Percentiles rank a stretch among this genome's conserved stretches.
These are phyloP conservation scores for Nesoenas mayeri DNA, from an alignment of 2,113 vertebrate genomes.

Conservation along the genomic window DNA sequence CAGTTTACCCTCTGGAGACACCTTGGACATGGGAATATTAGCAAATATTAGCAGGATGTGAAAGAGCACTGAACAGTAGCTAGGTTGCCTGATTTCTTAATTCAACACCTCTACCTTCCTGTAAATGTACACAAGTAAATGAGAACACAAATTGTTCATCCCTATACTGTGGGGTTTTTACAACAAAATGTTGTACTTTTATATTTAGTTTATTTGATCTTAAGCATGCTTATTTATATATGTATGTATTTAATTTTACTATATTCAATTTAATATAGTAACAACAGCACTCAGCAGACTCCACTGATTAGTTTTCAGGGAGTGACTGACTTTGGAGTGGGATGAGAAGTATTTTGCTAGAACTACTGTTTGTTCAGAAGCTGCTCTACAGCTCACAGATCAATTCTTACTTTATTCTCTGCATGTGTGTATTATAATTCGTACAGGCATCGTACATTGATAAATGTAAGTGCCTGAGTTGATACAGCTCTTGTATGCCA, in stretches of 20 bases:
- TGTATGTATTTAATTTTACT: neutral
- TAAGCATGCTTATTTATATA: neutral
- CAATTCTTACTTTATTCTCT: neutral
- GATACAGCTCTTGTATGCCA: neutral
- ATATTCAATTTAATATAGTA: neutral
- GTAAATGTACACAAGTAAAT: neutral
- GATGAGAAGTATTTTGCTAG: fast-evolving
- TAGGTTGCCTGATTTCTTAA: neutral
- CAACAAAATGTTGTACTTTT: neutral
- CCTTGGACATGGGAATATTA: neutral
- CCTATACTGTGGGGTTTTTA: neutral
- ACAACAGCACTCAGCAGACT: neutral
- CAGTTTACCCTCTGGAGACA: neutral
- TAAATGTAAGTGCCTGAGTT: neutral
- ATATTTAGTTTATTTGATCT: neutral
- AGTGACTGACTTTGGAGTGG: neutral
- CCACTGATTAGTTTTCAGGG: neutral
- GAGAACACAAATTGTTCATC: neutral
- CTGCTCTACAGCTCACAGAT: neutral
- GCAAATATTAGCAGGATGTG: neutral
- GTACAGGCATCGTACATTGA: neutral
- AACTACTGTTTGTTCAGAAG: neutral
- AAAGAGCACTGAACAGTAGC: neutral
- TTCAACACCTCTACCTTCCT: neutral
- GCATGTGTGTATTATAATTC: neutral